Evolutionary conservation across 2,113 vertebrate species (phyloP).

Genomic region (Dicentrarchus labrax): DNA sequence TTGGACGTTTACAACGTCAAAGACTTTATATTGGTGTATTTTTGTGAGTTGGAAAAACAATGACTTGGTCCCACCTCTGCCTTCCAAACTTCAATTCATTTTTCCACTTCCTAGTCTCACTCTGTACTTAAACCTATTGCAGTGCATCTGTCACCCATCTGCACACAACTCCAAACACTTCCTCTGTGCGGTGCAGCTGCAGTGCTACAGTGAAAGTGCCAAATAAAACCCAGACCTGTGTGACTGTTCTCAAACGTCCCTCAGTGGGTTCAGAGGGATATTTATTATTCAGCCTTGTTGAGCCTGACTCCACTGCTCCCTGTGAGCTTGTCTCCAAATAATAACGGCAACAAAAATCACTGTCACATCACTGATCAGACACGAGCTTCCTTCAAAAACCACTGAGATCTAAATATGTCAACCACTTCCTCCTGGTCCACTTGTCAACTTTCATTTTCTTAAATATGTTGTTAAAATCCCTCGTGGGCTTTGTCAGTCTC

Average conservation of each 20-base stretch:
- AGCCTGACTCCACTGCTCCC: not conserved
- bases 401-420: conserved; percentile 35
- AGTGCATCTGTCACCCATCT: not conserved
- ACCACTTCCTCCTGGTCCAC: conserved; percentile 15
- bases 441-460: conserved; percentile 49
- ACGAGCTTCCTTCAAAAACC: not conserved
- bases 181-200: not conserved
- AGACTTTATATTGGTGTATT: too few relatives aligned
- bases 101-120: too few relatives aligned
- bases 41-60: too few relatives aligned
- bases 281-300: not conserved
- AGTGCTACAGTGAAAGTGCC: not conserved
- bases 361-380: conserved; percentile 35
- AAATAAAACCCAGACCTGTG: not conserved
- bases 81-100: not conserved
- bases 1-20: too few relatives aligned
- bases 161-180: not conserved
- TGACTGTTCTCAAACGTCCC: not conserved
- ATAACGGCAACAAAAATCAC: conserved; percentile 29
- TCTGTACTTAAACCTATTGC: too few relatives aligned
- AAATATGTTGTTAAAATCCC: conserved; percentile 11
- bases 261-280: not conserved
- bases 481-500: not conserved
- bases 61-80: too few relatives aligned
- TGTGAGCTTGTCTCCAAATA: conserved; percentile 12